Base-by-base conservation (phyloP, 1,140 invertebrate species). In the Aphidius ervi region DNA sequence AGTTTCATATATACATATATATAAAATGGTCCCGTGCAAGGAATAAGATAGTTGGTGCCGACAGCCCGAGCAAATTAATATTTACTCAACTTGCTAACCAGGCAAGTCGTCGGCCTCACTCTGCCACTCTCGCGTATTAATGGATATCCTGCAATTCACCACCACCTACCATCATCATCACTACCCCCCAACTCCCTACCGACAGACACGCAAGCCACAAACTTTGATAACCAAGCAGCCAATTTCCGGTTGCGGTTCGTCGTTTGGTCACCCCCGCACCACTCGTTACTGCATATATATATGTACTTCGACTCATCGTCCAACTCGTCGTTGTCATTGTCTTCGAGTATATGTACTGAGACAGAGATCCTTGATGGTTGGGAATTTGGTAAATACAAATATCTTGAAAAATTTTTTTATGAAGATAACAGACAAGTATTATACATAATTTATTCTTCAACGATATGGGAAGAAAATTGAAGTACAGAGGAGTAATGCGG, bases 141-240 rank as follows among this genome's bases (percentile, higher is more conserved):
- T 78, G 77, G 72, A 77, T 74, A 76, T 75, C 70, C 70, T 63
- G 39, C 67, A 67, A 60, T 45, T 59, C 31, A 56, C 49, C 56
- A 53, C 47, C 46, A 16, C 16, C 16, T 16, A 16, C 16, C 16
- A 16, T 16, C 16, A 16, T 16, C 16, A 16, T 16, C 16, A 16
- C 60, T 61, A 59, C 45, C 52, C 20, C 54, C 54, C 63, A 61
- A 54, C 53, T 41, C 39, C 39, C 9, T 56, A 55, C 66, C 70
- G 65, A 66, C 68, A 78, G 76, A 74, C 77, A 79, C 77, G 76
- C 77, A 75, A 80, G 68, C 77, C 77, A 65, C 76, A 77, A 78
- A 78, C 75, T 79, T 78, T 79, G 78, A 78, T 80, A 79, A 78
- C 72, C 75, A 74, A 73, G 68, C 75, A 77, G 72, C 73, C 75